Evolutionary conservation across 2,888 invertebrate genomes (phyloP), one percentile per base, ranked within the genome.

Genomic region (Branchellion lobata): DNA sequence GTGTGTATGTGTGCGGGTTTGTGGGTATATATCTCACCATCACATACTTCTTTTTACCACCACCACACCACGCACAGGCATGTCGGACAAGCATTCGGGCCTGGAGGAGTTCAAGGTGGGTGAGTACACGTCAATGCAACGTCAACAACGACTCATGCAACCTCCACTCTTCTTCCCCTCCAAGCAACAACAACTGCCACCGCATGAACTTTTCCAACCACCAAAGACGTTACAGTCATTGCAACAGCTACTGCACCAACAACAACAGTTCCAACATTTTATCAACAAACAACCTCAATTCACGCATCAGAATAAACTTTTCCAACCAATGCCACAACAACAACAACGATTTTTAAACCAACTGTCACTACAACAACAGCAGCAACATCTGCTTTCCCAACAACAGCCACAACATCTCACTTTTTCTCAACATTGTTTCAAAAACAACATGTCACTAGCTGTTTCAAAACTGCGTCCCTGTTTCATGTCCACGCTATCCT

Each of bases 91-190:
- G 79, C 92, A 92, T 84, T 88, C 91, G 84, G 91, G 92, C 86
- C 90, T 91, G 85, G 91, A 92, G 85, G 92, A 92, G 80, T 95
- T 96, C 87, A 92, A 94, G 18, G 88, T 97, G 84, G 89, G 92
- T 2, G 95, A 96, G 87, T 95, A 96, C 88, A 93, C 94, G 1
- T 90, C 93, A 76, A 95, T 96, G 87, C 93, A 96, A 87, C 90
- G 94, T 81, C 90, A 93, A 78, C 92, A 93, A 85, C 92, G 92
- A 83, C 61, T n/a, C 3, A 3, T n/a, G 21, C 61, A 57, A 57
- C 61, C 5, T 14, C 61, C 8, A 57, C 21, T 57, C 5, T 47
- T 47, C 47, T 47, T 47, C n/a, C n/a, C n/a, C n/a, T 8, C 40
- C 61, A 8, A 91, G 82, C 92, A 93, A 86, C 89, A 92, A 47